phyloP scores from a whole-genome alignment of 2,888 invertebrate species.

The Drosophila fungiperda region DNA sequence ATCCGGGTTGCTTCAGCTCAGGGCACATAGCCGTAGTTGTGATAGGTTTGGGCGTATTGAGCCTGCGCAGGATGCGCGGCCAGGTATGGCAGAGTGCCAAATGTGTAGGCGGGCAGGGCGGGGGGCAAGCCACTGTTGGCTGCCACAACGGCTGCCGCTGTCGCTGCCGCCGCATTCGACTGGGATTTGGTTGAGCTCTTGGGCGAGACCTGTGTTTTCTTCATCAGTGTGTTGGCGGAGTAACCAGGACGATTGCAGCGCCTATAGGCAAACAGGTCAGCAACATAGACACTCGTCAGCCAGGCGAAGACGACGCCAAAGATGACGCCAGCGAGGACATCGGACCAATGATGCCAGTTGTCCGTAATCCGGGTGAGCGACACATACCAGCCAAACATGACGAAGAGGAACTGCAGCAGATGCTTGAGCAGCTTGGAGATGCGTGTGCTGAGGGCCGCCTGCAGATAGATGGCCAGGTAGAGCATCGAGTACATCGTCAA shows the following conservation, averaged over 20 bases:
- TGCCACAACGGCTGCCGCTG: conserved; percentile 1
- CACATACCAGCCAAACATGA: conserved; percentile 82
- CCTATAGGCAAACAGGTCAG: conserved; percentile 71
- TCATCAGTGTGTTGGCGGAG: conserved; percentile 55
- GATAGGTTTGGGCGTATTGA: conserved; percentile 80
- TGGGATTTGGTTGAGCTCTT: conserved; percentile 64
- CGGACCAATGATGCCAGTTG: conserved; percentile 82
- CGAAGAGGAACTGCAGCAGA: conserved; percentile 88
- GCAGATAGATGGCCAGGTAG: conserved; percentile 95
- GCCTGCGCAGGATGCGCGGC: conserved; percentile 75
- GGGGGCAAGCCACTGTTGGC: conserved; percentile 57
- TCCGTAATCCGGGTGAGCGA: conserved; percentile 77
- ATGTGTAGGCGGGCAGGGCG: conserved; percentile 80
- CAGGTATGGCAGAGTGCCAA: conserved; percentile 79
- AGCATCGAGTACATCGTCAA: conserved; percentile 94
- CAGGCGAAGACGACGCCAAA: conserved; percentile 74
- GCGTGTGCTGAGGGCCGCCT: conserved; percentile 92
- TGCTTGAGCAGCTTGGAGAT: conserved; percentile 93
- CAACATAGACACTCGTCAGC: conserved; percentile 69
- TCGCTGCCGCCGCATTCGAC: conserved; percentile 34
- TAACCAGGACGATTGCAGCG: conserved; percentile 60
- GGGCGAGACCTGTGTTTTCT: conserved; percentile 64
- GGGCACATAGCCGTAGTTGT: conserved; percentile 82
- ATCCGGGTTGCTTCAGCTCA: conserved; percentile 33
- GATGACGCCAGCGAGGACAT: conserved; percentile 73